Evolutionary conservation across 1,140 invertebrate genomes (phyloP), one percentile per base, ranked within the genome.

Genomic region (Trichonephila clavata): DNA sequence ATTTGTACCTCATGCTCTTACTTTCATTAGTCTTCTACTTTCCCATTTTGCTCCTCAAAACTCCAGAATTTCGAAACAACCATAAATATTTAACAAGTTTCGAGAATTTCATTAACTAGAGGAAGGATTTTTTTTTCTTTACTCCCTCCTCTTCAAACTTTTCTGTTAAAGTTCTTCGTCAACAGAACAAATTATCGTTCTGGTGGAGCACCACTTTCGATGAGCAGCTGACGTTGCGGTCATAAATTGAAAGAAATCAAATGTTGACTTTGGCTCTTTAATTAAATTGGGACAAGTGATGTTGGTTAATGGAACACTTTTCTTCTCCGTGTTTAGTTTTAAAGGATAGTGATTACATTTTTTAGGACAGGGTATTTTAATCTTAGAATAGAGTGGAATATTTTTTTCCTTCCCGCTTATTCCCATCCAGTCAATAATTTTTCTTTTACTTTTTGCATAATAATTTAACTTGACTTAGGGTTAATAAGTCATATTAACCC

Each of bases 41-140:
- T 77, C 71, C 32, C 6, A 14, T 20, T 27, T 13, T 18, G 32
- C 18, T 20, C 27, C 13, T 0, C 0, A 39, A 39, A 39, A 39
- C 32, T 39, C 27, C 16, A 20, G 71, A 39, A 77, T 77, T 39
- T 16, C 13, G n/a, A 83, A 59, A 59, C 50, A 83, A 50, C n/a
- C 81, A 13, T 57, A 14, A 83, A 83, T 83, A 83, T 59, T 83
- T 59, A 59, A 83, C n/a, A 43, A 83, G 20, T 1, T 59, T 83
- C 39, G 7, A 83, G 21, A 83, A 57, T 83, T 83, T n/a, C 50
- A 83, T 83, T 83, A 83, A 83, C 21, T 83, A 27, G 43, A 59
- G 50, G 5, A 50, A 50, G 50, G 7, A 10, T 50, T 5, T 50
- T 50, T 50, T 8, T 24, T 50, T n/a, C n/a, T n/a, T 57, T 83